Evolutionary conservation across 2,113 vertebrate species (phyloP), one percentile per base, ranked within the genome.

Genomic region (Micronycteris hirsuta): DNA sequence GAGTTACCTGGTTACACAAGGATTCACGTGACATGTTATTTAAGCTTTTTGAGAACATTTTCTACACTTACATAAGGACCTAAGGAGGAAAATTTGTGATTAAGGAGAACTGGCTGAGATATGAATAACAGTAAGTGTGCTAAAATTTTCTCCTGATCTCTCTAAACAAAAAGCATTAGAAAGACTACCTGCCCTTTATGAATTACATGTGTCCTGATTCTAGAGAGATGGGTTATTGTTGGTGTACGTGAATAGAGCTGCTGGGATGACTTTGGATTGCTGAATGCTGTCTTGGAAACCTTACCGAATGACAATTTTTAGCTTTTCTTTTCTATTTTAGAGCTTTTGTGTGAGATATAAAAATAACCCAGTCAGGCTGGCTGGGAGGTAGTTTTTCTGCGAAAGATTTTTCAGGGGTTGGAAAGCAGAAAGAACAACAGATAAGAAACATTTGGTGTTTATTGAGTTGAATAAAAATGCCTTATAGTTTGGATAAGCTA

Each of bases 401-500:
- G 33, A 76, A 95, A 91, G 73, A 70, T 58, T 76, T 95, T 93
- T 63, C 83, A 78, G 47, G 28, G 47, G 41, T 93, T 94, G 76
- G 84, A 77, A 67, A 87, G 4, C 17, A 91, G 47, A 85, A 89
- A 91, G 70, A 92, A 84, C 28, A 67, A 92, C 12, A 61, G 52
- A 89, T 85, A 78, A 94, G 81, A 86, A 95, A 80, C 15, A 41
- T 19, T 93, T 93, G 49, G 4, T 89, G 38, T 83, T 95, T 82
- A 78, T 36, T 93, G 65, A 86, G 84, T 82, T 93, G 80, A 92
- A 81, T 70, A 78, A 78, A 91, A 91, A 36, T 58, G 41, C 47
- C 80, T 93, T 82, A 24, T 90, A 49, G 38, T 76, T 86, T 96
- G 47, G 45, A 28, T 68, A 45, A 54, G 10, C 84, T 87, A 12